Conservation (phyloP, 1,140 invertebrate species). For the Orchesella cincta region DNA sequence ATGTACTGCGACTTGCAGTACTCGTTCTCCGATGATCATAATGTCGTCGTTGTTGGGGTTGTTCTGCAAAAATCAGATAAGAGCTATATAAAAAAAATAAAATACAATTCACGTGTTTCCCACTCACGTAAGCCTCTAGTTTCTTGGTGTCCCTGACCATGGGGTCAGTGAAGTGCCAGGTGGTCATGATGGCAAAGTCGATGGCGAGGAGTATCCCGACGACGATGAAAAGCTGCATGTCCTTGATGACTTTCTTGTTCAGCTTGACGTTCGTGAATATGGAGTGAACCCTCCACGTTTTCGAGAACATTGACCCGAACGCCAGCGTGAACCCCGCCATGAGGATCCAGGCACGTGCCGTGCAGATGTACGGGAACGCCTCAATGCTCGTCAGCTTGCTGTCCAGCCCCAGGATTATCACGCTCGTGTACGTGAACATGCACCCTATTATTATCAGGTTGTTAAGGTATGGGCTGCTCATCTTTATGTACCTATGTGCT, state of each 20-base stretch:
- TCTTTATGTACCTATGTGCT: slow-evolving; percentile 98
- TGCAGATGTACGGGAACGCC: slow-evolving; percentile 91
- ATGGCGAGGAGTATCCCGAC: slow-evolving; percentile 87
- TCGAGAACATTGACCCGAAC: slow-evolving; percentile 99
- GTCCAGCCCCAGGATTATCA: slow-evolving; percentile 95
- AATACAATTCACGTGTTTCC: no score
- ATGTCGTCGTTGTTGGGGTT: slow-evolving; percentile 86
- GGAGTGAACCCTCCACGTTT: slow-evolving; percentile 97
- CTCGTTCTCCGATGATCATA: slow-evolving; percentile 89
- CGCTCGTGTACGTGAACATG: slow-evolving; percentile 93
- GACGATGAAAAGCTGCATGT: slow-evolving; percentile 96
- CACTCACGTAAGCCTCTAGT: slow-evolving; percentile 84
- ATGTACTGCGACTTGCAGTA: slow-evolving; percentile 94
- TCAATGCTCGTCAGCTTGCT: slow-evolving; percentile 80
- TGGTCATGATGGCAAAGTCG: slow-evolving; percentile 92
- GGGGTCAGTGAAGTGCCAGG: slow-evolving; percentile 96
- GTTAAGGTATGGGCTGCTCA: slow-evolving; percentile 98
- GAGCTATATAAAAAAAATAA: no score
- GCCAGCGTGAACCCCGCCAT: slow-evolving; percentile 98
- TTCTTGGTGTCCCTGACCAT: slow-evolving; percentile 88
- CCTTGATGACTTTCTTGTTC: slow-evolving; percentile 94
- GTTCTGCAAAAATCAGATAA: slow-evolving; percentile 69
- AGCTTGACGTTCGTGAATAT: slow-evolving; percentile 97
- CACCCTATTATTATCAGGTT: slow-evolving; percentile 98
- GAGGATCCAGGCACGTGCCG: slow-evolving; percentile 91